Conservation (phyloP, 2,113 vertebrate genomes). For the Acrocephalus arundinaceus region DNA sequence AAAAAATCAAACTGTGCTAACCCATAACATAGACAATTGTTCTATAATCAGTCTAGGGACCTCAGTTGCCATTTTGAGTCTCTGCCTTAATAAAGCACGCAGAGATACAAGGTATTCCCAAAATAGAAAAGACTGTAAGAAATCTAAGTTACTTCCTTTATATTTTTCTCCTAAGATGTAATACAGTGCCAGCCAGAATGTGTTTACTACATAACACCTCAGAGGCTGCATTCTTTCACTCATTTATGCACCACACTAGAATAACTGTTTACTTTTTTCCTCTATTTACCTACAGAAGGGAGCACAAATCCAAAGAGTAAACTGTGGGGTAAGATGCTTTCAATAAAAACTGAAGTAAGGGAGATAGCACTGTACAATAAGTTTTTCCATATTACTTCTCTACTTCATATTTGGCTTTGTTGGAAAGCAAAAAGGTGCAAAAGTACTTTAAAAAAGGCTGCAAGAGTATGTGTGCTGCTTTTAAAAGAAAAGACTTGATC, state of each 20-base stretch:
- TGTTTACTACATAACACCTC: background rate
- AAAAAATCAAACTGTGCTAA: no score
- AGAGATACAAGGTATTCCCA: background rate
- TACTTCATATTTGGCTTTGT: background rate
- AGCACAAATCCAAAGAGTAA: background rate
- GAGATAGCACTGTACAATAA: background rate
- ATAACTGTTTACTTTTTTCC: background rate
- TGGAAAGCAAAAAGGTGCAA: background rate
- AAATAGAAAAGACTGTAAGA: background rate
- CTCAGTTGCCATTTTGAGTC: background rate
- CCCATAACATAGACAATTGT: no score
- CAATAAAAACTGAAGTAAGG: background rate
- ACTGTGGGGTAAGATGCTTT: background rate
- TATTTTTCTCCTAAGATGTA: background rate
- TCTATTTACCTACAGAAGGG: background rate
- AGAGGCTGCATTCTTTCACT: background rate
- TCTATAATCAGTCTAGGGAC: background rate
- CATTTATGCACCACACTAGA: background rate
- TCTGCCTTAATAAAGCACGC: background rate
- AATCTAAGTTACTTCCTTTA: background rate
- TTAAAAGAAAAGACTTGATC: background rate
- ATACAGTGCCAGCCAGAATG: background rate
- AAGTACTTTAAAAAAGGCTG: background rate
- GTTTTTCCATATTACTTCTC: background rate
- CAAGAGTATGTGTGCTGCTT: background rate